phyloP scores from a whole-genome alignment of 2,888 invertebrate species.

The Nomada lathburiana region DNA sequence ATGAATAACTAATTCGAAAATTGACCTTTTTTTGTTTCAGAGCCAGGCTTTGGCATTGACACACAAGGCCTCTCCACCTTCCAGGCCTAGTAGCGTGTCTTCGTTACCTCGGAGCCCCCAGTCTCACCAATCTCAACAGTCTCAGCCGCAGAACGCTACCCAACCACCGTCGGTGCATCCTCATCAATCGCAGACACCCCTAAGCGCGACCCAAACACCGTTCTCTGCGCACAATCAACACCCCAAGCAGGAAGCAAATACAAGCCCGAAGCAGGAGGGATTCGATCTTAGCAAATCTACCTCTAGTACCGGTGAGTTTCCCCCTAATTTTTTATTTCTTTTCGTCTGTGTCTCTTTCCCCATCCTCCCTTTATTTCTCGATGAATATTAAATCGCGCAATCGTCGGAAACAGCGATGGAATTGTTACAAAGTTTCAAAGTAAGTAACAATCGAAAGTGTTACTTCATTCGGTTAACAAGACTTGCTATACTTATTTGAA shows the following conservation, averaged over 20 bases:
- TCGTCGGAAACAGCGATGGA: no score
- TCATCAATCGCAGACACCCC: slow-evolving; percentile 83
- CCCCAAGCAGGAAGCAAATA: slow-evolving; percentile 80
- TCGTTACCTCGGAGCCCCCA: slow-evolving; percentile 82
- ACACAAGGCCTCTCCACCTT: slow-evolving; percentile 85
- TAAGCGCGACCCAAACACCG: slow-evolving; percentile 82
- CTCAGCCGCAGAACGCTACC: slow-evolving; percentile 78
- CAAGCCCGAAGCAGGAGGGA: slow-evolving; percentile 88
- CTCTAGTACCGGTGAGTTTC: slow-evolving; percentile 88
- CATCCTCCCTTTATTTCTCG: not conserved
- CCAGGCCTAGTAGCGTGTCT: slow-evolving; percentile 82
- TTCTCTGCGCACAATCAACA: slow-evolving; percentile 81
- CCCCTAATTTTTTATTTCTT: slow-evolving; percentile 20
- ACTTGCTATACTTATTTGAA: no score
- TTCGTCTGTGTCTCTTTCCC: not conserved
- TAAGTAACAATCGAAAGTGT: no score
- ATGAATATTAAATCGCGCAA: no score
- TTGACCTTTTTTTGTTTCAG: slow-evolving; percentile 80
- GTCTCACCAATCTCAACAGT: slow-evolving; percentile 78
- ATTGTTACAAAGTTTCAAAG: no score
- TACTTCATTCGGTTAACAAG: no score
- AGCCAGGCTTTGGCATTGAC: slow-evolving; percentile 89
- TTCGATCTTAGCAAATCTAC: slow-evolving; percentile 87
- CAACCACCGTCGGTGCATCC: slow-evolving; percentile 85
- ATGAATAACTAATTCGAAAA: slow-evolving; percentile 5